Percentiles rank a stretch among this genome's conserved stretches.
Conservation (phyloP, 2,113 vertebrate species). For the Gnathonemus longibarbis region DNA sequence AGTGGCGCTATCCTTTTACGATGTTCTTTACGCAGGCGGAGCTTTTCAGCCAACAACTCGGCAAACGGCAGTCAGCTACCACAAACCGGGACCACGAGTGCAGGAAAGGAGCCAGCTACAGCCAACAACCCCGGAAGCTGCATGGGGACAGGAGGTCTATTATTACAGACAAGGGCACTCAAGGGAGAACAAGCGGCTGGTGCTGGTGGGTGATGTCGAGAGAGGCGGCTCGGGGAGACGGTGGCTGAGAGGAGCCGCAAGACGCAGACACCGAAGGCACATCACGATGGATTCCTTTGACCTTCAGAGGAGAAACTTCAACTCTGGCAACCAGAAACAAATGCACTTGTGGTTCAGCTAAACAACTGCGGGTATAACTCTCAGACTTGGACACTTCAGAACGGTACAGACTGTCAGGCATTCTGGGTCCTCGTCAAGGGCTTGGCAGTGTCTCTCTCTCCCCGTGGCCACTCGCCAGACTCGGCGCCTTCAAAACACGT, state of each 20-base stretch:
- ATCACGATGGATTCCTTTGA: background rate
- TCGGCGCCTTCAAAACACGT: background rate
- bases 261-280: background rate
- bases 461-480: too few species aligned
- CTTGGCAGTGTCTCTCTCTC: background rate
- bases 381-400: background rate
- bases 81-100: background rate
- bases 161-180: background rate
- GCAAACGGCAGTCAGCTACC: background rate
- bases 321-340: background rate
- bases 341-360: background rate
- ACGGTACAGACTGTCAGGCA: background rate
- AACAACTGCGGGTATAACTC: background rate
- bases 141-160: too few species aligned
- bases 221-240: background rate
- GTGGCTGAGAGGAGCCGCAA: background rate
- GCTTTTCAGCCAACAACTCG: background rate
- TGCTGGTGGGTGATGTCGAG: background rate
- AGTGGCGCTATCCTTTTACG: background rate
- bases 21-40: background rate
- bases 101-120: too few species aligned
- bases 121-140: too few species aligned
- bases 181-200: background rate
- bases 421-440: background rate
- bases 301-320: background rate